phyloP scores from a whole-genome alignment of 2,113 vertebrate genomes.

The Stictonetta naevosa region DNA sequence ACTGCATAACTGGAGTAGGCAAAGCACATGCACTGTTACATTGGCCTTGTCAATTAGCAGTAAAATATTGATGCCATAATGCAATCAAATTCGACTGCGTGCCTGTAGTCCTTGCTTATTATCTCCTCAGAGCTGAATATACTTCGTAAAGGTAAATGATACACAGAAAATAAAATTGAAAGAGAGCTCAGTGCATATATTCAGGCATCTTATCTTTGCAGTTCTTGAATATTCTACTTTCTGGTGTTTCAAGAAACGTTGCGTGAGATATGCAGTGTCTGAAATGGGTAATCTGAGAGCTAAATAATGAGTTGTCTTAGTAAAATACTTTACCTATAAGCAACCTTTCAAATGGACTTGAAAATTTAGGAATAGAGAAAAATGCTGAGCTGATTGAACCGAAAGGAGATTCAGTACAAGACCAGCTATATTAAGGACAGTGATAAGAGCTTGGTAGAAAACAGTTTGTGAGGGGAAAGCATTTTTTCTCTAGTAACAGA shows the following conservation, averaged over 20 bases:
- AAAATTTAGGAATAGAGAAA: neutral
- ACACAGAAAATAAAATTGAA: neutral
- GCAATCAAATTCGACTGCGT: neutral
- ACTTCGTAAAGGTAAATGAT: neutral
- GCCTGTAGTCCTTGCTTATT: neutral
- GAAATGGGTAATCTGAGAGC: neutral
- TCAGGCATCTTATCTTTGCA: neutral
- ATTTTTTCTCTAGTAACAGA: neutral
- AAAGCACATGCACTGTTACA: neutral
- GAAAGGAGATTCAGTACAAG: neutral
- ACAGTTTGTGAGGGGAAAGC: neutral
- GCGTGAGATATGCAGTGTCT: neutral
- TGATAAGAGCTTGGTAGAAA: neutral
- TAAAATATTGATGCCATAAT: neutral
- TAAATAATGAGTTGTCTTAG: neutral
- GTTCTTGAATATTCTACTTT: neutral
- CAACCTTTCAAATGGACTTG: neutral
- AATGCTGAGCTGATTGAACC: neutral
- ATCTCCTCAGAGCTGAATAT: neutral
- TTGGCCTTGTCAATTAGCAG: neutral
- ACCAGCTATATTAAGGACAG: neutral
- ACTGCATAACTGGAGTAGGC: neutral
- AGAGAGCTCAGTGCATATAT: neutral
- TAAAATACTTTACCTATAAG: neutral
- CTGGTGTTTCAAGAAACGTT: neutral